Evolutionary conservation across 1,140 invertebrate genomes (phyloP), one percentile per base, ranked within the genome.

Genomic region (Hydropsyche tenuis): DNA sequence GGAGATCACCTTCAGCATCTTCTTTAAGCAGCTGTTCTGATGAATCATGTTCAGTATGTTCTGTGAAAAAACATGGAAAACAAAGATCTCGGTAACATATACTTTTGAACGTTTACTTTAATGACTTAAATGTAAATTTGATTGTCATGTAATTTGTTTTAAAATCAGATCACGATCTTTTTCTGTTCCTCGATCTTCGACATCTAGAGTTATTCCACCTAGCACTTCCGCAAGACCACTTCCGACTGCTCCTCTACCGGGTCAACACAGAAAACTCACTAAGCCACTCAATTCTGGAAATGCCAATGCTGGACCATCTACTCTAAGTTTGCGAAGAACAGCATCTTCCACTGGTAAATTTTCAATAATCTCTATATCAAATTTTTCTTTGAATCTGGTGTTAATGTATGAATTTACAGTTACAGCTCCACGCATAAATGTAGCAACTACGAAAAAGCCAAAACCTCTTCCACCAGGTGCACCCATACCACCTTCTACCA

Each of bases 21-120:
- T 92, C 91, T 0, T 87, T 89, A 18, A 93, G 91, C 82, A 92
- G 90, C 76, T 94, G 92, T 78, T 93, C 92, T 0, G 92, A 94
- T 79, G 90, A 91, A 80, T 93, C 91, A 0, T 94, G 93, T 80
- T 92, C 91, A 0, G 89, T 93, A 1, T 93, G 93, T 80, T 85
- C 83, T 0, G 82, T 81, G 0, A 74, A 75, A 27, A 85, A 85
- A 79, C 83, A 83, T 76, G 82, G 82, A 72, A 70, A 71, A 63
- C 46, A 74, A 27, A 43, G 74, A 46, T 75, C 74, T 62, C 27
- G 74, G 74, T 75, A 46, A 18, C 12, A 12, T 60, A 25, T 1
- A 23, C 3, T 37, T 25, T 30, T 27, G 14, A 70, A 27, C 25
- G 1, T 23, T 51, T 18, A 68, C 6, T n/a, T 20, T 46, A 66